Evolutionary conservation across 1,140 invertebrate genomes (phyloP).

Genomic region (Heterodera carotae): DNA sequence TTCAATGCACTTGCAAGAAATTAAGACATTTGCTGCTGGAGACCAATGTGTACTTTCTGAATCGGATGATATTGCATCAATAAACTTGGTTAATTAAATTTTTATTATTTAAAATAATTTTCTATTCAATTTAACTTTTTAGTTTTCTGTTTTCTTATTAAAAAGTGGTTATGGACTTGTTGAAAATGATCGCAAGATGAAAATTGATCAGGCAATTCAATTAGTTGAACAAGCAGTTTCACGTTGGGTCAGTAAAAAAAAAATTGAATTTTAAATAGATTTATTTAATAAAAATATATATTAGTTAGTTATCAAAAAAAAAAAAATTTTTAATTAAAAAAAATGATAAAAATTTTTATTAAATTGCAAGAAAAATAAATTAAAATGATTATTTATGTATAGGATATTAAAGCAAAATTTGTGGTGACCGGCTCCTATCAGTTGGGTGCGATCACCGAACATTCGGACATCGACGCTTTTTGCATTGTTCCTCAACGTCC

Average conservation of each 20-base stretch:
- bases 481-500: background rate
- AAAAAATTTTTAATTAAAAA: too few relatives aligned
- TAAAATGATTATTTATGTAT: background rate
- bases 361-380: background rate
- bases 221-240: background rate
- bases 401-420: background rate
- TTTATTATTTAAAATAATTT: background rate
- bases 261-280: background rate
- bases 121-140: background rate
- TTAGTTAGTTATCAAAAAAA: too few relatives aligned
- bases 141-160: background rate
- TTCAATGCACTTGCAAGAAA: background rate
- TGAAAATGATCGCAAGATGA: background rate
- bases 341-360: too few relatives aligned
- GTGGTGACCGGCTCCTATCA: conserved; percentile 10
- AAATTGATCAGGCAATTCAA: background rate
- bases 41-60: background rate
- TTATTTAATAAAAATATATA: too few relatives aligned
- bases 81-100: background rate
- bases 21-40: background rate
- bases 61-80: background rate
- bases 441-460: background rate
- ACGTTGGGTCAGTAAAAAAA: background rate
- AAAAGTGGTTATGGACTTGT: background rate
- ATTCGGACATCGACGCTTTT: conserved; percentile 12